Percentiles rank a stretch among this genome's conserved stretches.
Evolutionary conservation across 2,888 invertebrate genomes (phyloP).

Genomic region (Oscheius sp.): DNA sequence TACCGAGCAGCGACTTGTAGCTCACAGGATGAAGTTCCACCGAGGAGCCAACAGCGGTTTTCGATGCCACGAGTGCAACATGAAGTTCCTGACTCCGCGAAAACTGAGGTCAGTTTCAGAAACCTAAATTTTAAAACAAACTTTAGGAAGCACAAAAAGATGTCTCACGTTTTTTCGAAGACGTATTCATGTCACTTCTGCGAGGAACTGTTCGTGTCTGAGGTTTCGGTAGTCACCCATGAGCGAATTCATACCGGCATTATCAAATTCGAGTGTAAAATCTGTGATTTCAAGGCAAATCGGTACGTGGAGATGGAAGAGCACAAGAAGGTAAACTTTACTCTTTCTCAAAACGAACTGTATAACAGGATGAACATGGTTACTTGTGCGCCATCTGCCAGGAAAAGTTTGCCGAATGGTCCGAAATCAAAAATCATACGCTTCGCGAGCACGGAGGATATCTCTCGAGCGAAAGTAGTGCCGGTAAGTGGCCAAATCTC

Average conservation of each 20-base stretch:
- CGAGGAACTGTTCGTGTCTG: conserved; percentile 72
- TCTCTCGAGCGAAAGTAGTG: conserved; percentile 66
- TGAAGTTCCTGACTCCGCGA: conserved; percentile 73
- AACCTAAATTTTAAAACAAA: not conserved
- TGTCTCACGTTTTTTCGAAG: conserved; percentile 73
- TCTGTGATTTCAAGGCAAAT: conserved; percentile 63
- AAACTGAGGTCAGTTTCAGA: conserved; percentile 60
- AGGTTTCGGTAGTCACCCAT: conserved; percentile 69
- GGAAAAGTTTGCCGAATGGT: conserved; percentile 65
- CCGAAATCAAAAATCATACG: conserved; percentile 73
- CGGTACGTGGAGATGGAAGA: conserved; percentile 70
- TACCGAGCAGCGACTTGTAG: conserved; percentile 58
- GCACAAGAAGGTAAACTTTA: conserved; percentile 58
- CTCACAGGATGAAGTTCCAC: conserved; percentile 62
- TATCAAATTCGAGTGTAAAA: conserved; percentile 72
- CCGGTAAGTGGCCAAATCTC: conserved; percentile 57
- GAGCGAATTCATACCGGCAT: conserved; percentile 74
- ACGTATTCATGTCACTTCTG: conserved; percentile 73
- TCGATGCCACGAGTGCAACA: conserved; percentile 70
- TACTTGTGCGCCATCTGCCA: conserved; percentile 72
- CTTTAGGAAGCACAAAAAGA: conserved; percentile 70
- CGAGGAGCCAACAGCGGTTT: conserved; percentile 70
- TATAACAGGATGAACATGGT: conserved; percentile 70
- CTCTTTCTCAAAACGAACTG: not conserved
- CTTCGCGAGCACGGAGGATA: conserved; percentile 71